phyloP scores from a whole-genome alignment of 2,113 vertebrate species.

The Lepus americanus region DNA sequence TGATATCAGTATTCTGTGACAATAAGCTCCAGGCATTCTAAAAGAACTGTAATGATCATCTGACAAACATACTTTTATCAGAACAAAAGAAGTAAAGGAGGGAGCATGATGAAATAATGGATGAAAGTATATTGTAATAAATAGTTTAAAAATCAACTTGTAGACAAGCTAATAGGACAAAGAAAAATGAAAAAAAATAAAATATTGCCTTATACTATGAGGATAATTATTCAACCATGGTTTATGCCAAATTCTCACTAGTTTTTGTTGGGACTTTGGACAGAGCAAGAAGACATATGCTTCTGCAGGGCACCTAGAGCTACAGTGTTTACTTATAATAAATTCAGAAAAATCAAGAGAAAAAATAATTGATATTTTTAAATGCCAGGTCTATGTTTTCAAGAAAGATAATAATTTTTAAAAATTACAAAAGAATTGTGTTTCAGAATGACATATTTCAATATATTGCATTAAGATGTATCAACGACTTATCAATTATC shows the following conservation, averaged over 20 bases:
- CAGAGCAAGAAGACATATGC: slow-evolving; percentile 5
- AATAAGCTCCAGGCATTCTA: too few relatives aligned
- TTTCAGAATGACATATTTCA: slow-evolving; percentile 31
- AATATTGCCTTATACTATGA: not conserved
- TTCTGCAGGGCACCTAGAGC: not conserved
- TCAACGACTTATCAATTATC: slow-evolving; percentile 58
- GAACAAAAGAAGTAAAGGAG: slow-evolving; percentile 24
- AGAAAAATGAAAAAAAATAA: slow-evolving; percentile 15
- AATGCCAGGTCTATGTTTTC: not conserved
- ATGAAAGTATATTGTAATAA: not conserved
- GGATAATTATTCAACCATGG: not conserved
- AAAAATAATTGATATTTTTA: not conserved
- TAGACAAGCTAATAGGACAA: not conserved
- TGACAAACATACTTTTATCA: not conserved
- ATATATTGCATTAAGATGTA: slow-evolving; percentile 23
- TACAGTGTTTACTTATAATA: not conserved
- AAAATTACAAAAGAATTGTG: not conserved
- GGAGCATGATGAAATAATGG: not conserved
- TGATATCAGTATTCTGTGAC: too few relatives aligned
- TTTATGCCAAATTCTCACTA: slow-evolving; percentile 1
- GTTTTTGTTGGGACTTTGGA: not conserved
- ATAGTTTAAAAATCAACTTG: not conserved
- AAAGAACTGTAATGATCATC: too few relatives aligned
- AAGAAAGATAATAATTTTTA: not conserved
- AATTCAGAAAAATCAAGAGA: not conserved